A percentile compares a stretch with the other conserved stretches of the same genome.
Evolutionary conservation across 1,140 invertebrate genomes (phyloP).

Genomic region (Mylabris phalerata): DNA sequence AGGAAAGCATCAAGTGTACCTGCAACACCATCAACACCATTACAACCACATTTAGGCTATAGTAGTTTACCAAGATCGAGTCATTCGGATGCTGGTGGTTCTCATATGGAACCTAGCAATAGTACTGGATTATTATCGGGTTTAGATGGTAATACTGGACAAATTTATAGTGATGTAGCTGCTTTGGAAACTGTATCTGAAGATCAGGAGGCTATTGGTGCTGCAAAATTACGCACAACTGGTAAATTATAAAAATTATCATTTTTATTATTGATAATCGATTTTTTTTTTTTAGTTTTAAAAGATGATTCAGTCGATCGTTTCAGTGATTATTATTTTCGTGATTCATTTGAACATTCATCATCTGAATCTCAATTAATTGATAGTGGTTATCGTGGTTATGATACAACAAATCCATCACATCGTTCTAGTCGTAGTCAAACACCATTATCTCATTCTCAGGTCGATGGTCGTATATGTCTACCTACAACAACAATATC

Average conservation of each 20-base stretch:
- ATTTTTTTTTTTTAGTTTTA: slow-evolving; percentile 28
- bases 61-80: slow-evolving; percentile 75
- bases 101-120: slow-evolving; percentile 46
- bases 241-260: slow-evolving; percentile 19
- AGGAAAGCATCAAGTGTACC: slow-evolving; percentile 78
- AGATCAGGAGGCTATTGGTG: slow-evolving; percentile 39
- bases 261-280: neutral
- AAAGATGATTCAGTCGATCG: slow-evolving; percentile 41
- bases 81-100: slow-evolving; percentile 61
- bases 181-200: slow-evolving; percentile 42
- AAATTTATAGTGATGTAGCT: slow-evolving; percentile 41
- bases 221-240: slow-evolving; percentile 36
- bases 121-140: slow-evolving; percentile 47
- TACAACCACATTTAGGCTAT: slow-evolving; percentile 58
- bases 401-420: slow-evolving; percentile 46
- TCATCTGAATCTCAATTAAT: slow-evolving; percentile 64
- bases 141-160: slow-evolving; percentile 39
- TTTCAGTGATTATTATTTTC: slow-evolving; percentile 60
- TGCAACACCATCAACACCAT: slow-evolving; percentile 75
- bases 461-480: slow-evolving; percentile 33
- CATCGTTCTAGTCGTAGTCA: slow-evolving; percentile 51
- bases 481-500: slow-evolving; percentile 20
- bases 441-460: slow-evolving; percentile 43
- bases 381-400: slow-evolving; percentile 44
- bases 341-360: slow-evolving; percentile 71